Evolutionary conservation across 1,140 invertebrate species (phyloP).

Genomic region (Tetramorium parvispinum): DNA sequence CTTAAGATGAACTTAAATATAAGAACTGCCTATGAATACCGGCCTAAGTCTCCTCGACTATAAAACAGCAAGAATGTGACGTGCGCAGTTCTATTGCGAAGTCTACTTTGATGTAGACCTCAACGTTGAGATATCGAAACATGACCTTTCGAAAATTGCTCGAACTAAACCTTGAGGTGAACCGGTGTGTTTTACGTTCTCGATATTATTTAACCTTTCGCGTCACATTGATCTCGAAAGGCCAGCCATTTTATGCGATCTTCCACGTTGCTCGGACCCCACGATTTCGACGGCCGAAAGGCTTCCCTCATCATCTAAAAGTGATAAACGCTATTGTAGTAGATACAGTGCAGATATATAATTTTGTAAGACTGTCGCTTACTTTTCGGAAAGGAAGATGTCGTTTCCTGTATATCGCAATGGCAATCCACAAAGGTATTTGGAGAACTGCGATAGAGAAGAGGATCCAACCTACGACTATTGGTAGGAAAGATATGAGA

Average conservation of each 20-base stretch:
- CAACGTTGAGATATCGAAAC: not conserved
- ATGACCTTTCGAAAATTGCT: not conserved
- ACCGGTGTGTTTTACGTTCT: not conserved
- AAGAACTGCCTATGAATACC: no score
- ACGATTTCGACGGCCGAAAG: constrained; percentile 71
- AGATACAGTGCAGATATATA: not conserved
- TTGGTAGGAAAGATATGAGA: not conserved
- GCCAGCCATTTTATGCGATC: constrained; percentile 73
- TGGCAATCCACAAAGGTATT: constrained; percentile 78
- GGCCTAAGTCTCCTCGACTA: not conserved
- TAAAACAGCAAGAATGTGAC: not conserved
- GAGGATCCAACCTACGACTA: constrained; percentile 83
- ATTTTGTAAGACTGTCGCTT: not conserved
- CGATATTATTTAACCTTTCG: constrained; percentile 10
- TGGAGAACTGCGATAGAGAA: constrained; percentile 78
- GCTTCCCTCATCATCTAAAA: constrained; percentile 73
- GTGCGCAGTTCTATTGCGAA: not conserved
- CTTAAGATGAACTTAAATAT: no score
- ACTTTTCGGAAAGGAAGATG: constrained; percentile 28
- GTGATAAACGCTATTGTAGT: constrained; percentile 14
- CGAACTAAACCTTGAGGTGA: not conserved
- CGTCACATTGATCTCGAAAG: constrained; percentile 46
- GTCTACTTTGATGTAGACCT: not conserved
- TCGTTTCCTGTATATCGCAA: constrained; percentile 58
- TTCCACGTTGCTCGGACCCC: constrained; percentile 72